These are phyloP conservation scores for Drosophila mojavensis DNA, from an alignment of 1,140 invertebrate species.

Conservation along the genomic window DNA sequence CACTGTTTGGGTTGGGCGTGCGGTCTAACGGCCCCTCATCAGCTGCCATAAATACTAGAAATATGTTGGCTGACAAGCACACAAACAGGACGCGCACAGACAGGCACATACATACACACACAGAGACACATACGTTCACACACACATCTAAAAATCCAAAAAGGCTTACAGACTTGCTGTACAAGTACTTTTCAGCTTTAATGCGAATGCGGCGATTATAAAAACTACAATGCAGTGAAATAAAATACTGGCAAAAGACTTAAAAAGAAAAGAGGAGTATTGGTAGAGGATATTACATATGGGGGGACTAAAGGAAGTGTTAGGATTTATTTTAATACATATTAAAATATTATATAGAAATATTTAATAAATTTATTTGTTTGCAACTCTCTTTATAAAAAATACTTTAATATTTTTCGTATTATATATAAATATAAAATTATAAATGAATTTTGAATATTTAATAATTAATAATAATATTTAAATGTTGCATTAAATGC, in stretches of 20 bases:
- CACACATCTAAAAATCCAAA: slow-evolving; percentile 1
- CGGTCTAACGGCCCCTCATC: not conserved
- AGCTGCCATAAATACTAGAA: slow-evolving; percentile 42
- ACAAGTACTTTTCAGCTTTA: slow-evolving; percentile 31
- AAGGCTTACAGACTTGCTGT: slow-evolving; percentile 24
- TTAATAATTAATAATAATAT: no score
- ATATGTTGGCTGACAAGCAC: slow-evolving; percentile 46
- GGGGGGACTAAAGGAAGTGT: no score
- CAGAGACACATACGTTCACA: not conserved
- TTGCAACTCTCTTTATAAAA: no score
- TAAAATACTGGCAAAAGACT: not conserved
- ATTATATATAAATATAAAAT: no score
- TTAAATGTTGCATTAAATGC: no score
- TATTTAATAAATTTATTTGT: no score
- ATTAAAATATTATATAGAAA: no score
- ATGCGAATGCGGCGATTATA: slow-evolving; percentile 32
- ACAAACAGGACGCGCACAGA: slow-evolving; percentile 13
- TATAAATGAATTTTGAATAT: no score
- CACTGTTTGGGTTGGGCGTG: slow-evolving; percentile 8
- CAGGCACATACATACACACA: not conserved
- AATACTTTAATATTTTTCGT: no score
- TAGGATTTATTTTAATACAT: no score
- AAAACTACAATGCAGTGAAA: slow-evolving; percentile 27
- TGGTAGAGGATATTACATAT: not conserved
- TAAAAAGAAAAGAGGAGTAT: not conserved